These are phyloP conservation scores for Chrysina gloriosa DNA, from an alignment of 2,888 invertebrate species.

Conservation along the genomic window DNA sequence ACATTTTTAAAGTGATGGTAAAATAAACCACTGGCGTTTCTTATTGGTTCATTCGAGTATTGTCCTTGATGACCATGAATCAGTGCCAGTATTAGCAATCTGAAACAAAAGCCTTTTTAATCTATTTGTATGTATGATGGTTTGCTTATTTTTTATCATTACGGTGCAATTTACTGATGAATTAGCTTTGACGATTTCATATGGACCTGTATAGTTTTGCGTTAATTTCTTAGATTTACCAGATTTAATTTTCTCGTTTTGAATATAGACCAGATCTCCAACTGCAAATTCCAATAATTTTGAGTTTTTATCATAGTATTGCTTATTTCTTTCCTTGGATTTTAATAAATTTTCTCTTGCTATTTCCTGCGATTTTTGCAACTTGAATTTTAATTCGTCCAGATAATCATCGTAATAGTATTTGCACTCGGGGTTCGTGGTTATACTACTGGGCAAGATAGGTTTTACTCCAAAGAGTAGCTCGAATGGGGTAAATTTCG, in stretches of 20 bases:
- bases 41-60: neutral
- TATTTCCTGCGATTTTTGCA: constrained; percentile 49
- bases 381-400: constrained; percentile 46
- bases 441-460: constrained; percentile 45
- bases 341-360: constrained; percentile 47
- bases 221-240: neutral
- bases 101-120: constrained; percentile 28
- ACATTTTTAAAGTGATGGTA: neutral
- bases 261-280: neutral
- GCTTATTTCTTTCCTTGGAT: constrained; percentile 48
- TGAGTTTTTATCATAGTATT: constrained; percentile 20
- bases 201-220: constrained; percentile 14
- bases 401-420: constrained; percentile 52
- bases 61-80: neutral
- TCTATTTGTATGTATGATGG: constrained; percentile 32
- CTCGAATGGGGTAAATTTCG: constrained; percentile 51
- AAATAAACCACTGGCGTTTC: neutral
- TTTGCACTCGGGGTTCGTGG: constrained; percentile 48
- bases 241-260: neutral
- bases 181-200: constrained; percentile 10
- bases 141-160: constrained; percentile 10
- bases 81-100: neutral
- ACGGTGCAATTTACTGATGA: constrained; percentile 16
- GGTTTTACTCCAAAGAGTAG: constrained; percentile 49
- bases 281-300: constrained; percentile 1